These are phyloP conservation scores for rat (Rattus norvegicus) DNA, from an alignment of 2,113 vertebrate species.

Conservation along the genomic window GRCr8 NC_086024.1:101166501-101167000, in stretches of 20 bases:
- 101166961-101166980: neutral
- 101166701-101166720: neutral
- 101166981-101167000: conserved; percentile 34
- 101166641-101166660: conserved; percentile 51
- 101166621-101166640: conserved; percentile 35
- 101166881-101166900: neutral
- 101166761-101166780: neutral
- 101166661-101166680: neutral
- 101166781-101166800: neutral
- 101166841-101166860: neutral
- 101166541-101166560: neutral
- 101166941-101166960: neutral
- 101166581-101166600: conserved; percentile 28
- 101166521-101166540: neutral
- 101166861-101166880: neutral
- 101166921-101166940: neutral
- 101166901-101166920: neutral
- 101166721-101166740: neutral
- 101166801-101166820: neutral
- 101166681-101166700: neutral
- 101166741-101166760: neutral
- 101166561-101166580: neutral
- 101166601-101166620: conserved; percentile 47
- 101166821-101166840: neutral
- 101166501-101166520: conserved; percentile 16